A percentile compares a stretch with the other conserved stretches of the same genome.
phyloP scores from a whole-genome alignment of 2,113 vertebrate genomes.

The Passer montanus region DNA sequence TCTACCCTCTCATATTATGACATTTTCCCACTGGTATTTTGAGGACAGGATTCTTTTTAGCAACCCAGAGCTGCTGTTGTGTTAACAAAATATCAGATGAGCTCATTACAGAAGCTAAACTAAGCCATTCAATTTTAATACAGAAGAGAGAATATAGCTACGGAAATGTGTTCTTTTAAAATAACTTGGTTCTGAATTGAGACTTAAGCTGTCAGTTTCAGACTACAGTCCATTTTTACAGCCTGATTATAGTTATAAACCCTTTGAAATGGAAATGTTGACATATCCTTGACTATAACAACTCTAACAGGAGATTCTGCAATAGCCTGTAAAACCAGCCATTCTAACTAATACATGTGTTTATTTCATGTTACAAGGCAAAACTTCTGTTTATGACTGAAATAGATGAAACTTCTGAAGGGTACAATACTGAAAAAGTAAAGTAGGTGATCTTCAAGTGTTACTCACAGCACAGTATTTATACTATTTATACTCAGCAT shows the following conservation, averaged over 20 bases:
- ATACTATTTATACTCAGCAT: background rate
- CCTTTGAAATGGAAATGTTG: conserved; percentile 15
- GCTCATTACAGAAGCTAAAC: background rate
- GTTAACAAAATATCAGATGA: conserved; percentile 1
- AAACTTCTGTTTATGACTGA: background rate
- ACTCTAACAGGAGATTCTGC: background rate
- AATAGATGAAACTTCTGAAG: background rate
- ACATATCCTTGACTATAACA: background rate
- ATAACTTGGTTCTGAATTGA: background rate
- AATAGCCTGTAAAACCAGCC: background rate
- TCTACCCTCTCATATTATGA: background rate
- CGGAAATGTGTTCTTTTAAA: conserved; percentile 2
- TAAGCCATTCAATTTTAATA: background rate
- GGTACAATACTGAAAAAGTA: background rate
- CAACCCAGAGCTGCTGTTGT: background rate
- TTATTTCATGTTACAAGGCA: background rate
- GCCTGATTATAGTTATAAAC: background rate
- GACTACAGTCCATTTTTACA: conserved; percentile 17
- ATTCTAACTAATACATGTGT: background rate
- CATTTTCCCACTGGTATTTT: background rate
- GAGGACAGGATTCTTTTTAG: background rate
- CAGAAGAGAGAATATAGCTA: background rate
- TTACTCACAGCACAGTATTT: background rate
- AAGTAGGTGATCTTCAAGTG: background rate
- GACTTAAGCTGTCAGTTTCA: conserved; percentile 1